Conservation (phyloP, 92 coral and sea anemone genomes). For the Porites divaricata region DNA sequence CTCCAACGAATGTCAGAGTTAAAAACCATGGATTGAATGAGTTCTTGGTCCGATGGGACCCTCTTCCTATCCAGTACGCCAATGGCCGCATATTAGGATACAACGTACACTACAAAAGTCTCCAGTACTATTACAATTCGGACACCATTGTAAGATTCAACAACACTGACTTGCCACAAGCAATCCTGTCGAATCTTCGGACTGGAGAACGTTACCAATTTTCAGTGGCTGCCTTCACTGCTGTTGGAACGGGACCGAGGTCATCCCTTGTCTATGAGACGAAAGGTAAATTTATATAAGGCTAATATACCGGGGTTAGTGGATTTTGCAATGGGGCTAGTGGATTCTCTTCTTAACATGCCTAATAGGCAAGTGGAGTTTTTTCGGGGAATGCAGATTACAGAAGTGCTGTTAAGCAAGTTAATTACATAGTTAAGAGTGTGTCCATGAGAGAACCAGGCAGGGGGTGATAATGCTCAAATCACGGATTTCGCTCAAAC, state of each 20-base stretch:
- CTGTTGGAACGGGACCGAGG: slow-evolving; percentile 16
- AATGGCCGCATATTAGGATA: neutral
- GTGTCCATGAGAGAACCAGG: too few relatives aligned
- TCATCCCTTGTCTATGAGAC: slow-evolving; percentile 2
- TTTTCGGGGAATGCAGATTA: too few relatives aligned
- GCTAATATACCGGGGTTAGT: too few relatives aligned
- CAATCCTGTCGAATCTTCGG: neutral
- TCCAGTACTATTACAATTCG: slow-evolving; percentile 2
- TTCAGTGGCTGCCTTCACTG: slow-evolving; percentile 9
- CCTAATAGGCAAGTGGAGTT: too few relatives aligned
- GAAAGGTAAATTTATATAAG: too few relatives aligned
- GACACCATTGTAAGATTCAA: slow-evolving; percentile 4
- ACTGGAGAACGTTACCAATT: neutral
- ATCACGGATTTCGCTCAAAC: too few relatives aligned
- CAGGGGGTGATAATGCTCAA: too few relatives aligned
- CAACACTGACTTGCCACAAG: neutral
- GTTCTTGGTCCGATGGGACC: neutral
- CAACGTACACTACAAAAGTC: neutral
- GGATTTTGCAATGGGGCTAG: too few relatives aligned
- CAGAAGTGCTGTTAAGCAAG: too few relatives aligned
- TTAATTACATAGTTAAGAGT: too few relatives aligned
- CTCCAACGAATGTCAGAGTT: neutral
- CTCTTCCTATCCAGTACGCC: neutral
- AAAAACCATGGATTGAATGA: neutral
- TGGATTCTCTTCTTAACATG: too few relatives aligned